Conservation (phyloP, 2,797 vertebrate genomes). For the Poecilia wingei region DNA sequence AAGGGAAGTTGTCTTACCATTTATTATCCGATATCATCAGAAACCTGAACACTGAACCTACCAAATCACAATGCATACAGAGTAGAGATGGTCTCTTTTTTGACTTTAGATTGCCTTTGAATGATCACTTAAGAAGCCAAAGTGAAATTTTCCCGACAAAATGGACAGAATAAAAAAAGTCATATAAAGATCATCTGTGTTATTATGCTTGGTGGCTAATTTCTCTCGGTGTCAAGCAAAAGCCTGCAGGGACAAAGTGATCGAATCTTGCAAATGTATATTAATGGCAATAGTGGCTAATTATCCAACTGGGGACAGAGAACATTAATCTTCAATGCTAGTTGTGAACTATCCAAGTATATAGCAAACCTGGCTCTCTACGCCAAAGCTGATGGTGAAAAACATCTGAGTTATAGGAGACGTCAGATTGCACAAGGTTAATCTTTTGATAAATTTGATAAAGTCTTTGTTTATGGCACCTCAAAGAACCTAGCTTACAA, state of each 20-base stretch:
- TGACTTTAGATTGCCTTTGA: constrained; percentile 2
- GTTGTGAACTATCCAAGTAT: constrained; percentile 39
- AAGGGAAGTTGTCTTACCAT: neutral
- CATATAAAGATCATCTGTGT: constrained; percentile 57
- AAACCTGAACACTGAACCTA: neutral
- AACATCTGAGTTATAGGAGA: constrained; percentile 8
- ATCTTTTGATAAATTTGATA: constrained; percentile 29
- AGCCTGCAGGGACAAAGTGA: constrained; percentile 72
- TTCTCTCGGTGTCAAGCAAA: constrained; percentile 51
- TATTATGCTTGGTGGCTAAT: constrained; percentile 50
- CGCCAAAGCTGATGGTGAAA: constrained; percentile 26
- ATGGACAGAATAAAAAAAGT: constrained; percentile 59
- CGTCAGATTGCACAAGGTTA: constrained; percentile 31
- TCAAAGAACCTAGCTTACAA: neutral
- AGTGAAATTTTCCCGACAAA: constrained; percentile 58
- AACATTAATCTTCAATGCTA: constrained; percentile 62
- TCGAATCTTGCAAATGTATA: constrained; percentile 62
- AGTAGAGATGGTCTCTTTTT: constrained; percentile 3
- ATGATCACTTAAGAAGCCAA: constrained; percentile 39
- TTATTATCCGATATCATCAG: neutral
- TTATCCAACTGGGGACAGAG: constrained; percentile 57
- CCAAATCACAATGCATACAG: neutral
- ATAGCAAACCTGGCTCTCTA: constrained; percentile 35
- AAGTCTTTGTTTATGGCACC: constrained; percentile 13
- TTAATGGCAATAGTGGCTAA: constrained; percentile 65